Evolutionary conservation across 2,888 invertebrate species (phyloP).

Genomic region (Tachina fera): DNA sequence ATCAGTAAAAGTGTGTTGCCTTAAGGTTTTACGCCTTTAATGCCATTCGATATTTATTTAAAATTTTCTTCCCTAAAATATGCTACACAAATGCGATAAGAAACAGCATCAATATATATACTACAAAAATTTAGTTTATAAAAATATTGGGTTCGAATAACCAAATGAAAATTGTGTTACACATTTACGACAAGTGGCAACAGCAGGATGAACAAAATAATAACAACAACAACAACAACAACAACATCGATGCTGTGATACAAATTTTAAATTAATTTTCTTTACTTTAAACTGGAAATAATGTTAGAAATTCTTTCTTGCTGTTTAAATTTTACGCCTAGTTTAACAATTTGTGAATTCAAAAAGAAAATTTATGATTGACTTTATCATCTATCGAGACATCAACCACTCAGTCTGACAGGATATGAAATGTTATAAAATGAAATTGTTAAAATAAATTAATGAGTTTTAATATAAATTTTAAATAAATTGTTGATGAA

Average conservation of each 20-base stretch:
- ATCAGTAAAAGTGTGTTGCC: constrained; percentile 7
- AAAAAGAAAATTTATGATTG: constrained; percentile 1
- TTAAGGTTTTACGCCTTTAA: constrained; percentile 11
- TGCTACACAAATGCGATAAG: constrained; percentile 20
- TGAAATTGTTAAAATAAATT: background rate
- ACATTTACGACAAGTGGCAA: background rate
- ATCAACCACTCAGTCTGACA: background rate
- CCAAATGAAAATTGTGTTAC: constrained; percentile 38
- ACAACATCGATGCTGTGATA: background rate
- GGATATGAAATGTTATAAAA: background rate
- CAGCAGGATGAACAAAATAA: background rate
- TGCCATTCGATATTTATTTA: background rate
- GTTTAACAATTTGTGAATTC: constrained; percentile 61
- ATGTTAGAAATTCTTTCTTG: background rate
- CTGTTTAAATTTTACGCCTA: constrained; percentile 59
- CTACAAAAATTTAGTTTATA: background rate
- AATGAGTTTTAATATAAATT: background rate
- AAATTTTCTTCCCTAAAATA: constrained; percentile 21
- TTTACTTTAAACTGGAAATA: constrained; percentile 11
- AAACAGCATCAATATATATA: background rate
- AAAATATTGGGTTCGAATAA: constrained; percentile 32
- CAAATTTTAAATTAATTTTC: constrained; percentile 36
- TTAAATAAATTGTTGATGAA: background rate
- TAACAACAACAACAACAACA: background rate
- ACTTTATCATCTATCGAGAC: constrained; percentile 12